phyloP scores from a whole-genome alignment of 2,888 invertebrate genomes.

The Drosophila gaucha region DNA sequence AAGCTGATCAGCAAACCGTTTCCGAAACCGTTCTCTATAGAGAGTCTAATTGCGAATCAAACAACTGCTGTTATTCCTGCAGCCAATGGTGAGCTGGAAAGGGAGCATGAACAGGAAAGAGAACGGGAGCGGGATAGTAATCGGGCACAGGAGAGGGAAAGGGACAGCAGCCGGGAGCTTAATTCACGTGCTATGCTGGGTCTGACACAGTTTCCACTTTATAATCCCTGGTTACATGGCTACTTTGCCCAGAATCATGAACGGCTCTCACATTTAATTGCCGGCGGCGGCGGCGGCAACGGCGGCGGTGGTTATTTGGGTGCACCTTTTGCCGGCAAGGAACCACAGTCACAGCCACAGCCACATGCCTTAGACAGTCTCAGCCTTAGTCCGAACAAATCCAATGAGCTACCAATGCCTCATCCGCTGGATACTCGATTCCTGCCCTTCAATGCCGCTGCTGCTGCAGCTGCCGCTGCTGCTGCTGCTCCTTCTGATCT shows the following conservation, averaged over 20 bases:
- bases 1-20: conserved; percentile 70
- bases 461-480: conserved; percentile 41
- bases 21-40: conserved; percentile 84
- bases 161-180: conserved; percentile 58
- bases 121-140: neutral
- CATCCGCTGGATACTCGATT: conserved; percentile 74
- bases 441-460: conserved; percentile 64
- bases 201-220: conserved; percentile 83
- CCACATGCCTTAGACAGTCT: conserved; percentile 57
- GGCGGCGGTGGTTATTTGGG: conserved; percentile 50
- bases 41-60: conserved; percentile 83
- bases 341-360: conserved; percentile 36
- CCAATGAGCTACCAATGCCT: conserved; percentile 43
- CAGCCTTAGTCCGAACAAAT: conserved; percentile 43
- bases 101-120: neutral
- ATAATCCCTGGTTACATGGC: conserved; percentile 84
- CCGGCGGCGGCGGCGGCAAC: conserved; percentile 56
- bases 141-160: conserved; percentile 21
- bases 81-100: neutral
- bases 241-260: conserved; percentile 84
- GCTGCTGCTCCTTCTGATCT: conserved; percentile 58
- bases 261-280: conserved; percentile 82
- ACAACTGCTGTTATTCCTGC: conserved; percentile 47
- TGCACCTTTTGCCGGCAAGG: conserved; percentile 46
- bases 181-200: conserved; percentile 81